Conservation (phyloP, 2,113 vertebrate genomes). For the Bucco capensis region DNA sequence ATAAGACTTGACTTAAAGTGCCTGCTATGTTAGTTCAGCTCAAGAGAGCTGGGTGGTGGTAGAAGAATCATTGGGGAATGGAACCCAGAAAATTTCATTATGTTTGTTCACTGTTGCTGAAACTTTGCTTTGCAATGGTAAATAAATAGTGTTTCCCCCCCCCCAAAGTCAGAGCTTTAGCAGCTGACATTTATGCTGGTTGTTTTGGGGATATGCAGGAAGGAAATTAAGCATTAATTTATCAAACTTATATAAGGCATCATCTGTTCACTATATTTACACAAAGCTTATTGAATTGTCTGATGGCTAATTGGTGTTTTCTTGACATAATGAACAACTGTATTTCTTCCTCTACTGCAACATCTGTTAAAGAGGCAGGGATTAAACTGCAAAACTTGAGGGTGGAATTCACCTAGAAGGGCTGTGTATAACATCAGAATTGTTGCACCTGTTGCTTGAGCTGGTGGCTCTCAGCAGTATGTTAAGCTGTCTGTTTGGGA, state of each 20-base stretch:
- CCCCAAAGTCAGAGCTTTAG: slow-evolving; percentile 10
- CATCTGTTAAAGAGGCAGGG: neutral
- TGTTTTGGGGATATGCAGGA: slow-evolving; percentile 4
- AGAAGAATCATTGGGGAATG: slow-evolving; percentile 15
- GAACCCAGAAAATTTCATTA: slow-evolving; percentile 53
- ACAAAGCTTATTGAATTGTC: slow-evolving; percentile 70
- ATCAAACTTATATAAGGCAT: slow-evolving; percentile 66
- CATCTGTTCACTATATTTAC: slow-evolving; percentile 63
- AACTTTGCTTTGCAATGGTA: slow-evolving; percentile 40
- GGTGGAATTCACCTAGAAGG: neutral
- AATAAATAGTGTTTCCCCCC: slow-evolving; percentile 35
- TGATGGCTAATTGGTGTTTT: slow-evolving; percentile 70
- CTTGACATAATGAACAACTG: slow-evolving; percentile 66
- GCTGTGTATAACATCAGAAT: neutral
- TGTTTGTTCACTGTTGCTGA: slow-evolving; percentile 40
- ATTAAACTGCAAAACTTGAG: neutral
- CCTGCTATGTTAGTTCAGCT: slow-evolving; percentile 46
- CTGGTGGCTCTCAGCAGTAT: neutral
- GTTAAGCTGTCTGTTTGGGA: neutral
- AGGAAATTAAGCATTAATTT: slow-evolving; percentile 62
- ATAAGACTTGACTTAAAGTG: slow-evolving; percentile 71
- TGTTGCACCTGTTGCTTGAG: neutral
- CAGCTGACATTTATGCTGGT: slow-evolving; percentile 36
- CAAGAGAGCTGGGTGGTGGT: neutral
- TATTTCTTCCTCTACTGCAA: slow-evolving; percentile 45